These are phyloP conservation scores for Diloba caeruleocephala DNA, from an alignment of 2,888 invertebrate species.

Conservation along the genomic window DNA sequence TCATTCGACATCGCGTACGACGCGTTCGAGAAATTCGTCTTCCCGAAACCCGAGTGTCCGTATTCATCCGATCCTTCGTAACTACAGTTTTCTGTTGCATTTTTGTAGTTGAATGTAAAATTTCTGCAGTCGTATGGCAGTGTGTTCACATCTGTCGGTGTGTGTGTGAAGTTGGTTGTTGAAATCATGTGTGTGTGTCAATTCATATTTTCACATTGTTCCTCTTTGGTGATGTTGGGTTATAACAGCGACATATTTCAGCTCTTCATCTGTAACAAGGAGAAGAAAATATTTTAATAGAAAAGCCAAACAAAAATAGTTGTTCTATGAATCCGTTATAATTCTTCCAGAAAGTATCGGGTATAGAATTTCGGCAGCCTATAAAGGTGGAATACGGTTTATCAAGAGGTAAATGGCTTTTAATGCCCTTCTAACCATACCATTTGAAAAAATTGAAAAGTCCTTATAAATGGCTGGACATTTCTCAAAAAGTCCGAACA, in stretches of 20 bases:
- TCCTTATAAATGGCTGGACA: too few relatives aligned
- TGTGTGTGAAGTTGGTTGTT: slow-evolving; percentile 76
- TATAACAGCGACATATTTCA: slow-evolving; percentile 45
- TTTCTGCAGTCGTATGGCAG: slow-evolving; percentile 55
- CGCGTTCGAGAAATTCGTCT: slow-evolving; percentile 61
- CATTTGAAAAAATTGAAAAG: too few relatives aligned
- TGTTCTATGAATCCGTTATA: too few relatives aligned
- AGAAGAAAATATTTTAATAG: not conserved
- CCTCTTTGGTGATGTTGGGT: slow-evolving; percentile 32
- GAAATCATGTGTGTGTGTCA: slow-evolving; percentile 86
- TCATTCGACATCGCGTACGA: slow-evolving; percentile 67
- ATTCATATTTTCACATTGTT: slow-evolving; percentile 78
- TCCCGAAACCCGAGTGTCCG: slow-evolving; percentile 61
- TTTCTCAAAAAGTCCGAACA: too few relatives aligned
- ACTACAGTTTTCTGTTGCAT: slow-evolving; percentile 61
- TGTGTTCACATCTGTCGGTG: slow-evolving; percentile 66
- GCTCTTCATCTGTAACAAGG: slow-evolving; percentile 62
- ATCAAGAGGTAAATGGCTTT: too few relatives aligned
- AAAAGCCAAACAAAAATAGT: too few relatives aligned
- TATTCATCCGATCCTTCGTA: slow-evolving; percentile 53
- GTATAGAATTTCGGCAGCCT: too few relatives aligned
- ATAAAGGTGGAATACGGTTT: too few relatives aligned
- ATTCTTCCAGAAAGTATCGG: too few relatives aligned
- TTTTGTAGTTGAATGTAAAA: slow-evolving; percentile 55
- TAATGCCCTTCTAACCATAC: too few relatives aligned